phyloP scores from a whole-genome alignment of 2,113 vertebrate genomes.

The Aspidoscelis tigris region DNA sequence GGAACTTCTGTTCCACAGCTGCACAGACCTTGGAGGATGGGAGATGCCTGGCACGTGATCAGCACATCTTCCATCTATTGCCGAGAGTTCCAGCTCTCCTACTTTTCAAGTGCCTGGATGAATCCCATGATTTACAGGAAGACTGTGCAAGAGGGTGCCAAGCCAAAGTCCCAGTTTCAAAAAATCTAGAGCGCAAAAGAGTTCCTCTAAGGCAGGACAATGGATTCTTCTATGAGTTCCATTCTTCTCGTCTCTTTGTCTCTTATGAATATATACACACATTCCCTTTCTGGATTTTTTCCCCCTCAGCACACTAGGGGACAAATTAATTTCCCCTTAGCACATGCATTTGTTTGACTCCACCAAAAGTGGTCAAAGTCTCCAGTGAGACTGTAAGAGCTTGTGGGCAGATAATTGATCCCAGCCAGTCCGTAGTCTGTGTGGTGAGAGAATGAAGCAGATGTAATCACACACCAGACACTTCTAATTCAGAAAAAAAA shows the following conservation, averaged over 20 bases:
- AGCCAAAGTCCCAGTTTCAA: background rate
- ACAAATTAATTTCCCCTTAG: background rate
- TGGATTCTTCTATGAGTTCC: background rate
- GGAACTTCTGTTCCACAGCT: too few species aligned
- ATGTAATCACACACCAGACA: conserved; percentile 39
- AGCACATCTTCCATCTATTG: too few species aligned
- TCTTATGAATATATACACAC: background rate
- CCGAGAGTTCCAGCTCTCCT: too few species aligned
- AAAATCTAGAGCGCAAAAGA: background rate
- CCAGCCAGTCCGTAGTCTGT: conserved; percentile 47
- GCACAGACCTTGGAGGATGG: too few species aligned
- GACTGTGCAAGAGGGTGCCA: background rate
- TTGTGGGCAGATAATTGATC: conserved; percentile 28
- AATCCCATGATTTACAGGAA: too few species aligned
- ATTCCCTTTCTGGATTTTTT: background rate
- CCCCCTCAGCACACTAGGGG: background rate
- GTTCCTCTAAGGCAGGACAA: background rate
- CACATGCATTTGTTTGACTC: background rate
- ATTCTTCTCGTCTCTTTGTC: too few species aligned
- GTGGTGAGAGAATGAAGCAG: conserved; percentile 45
- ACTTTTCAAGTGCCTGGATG: too few species aligned
- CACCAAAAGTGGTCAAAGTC: background rate
- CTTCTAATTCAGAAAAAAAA: conserved; percentile 58
- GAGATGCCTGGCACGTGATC: too few species aligned
- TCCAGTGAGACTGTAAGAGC: background rate